These are phyloP conservation scores for Molothrus ater DNA, from an alignment of 2,797 vertebrate species.

Conservation along the genomic window DNA sequence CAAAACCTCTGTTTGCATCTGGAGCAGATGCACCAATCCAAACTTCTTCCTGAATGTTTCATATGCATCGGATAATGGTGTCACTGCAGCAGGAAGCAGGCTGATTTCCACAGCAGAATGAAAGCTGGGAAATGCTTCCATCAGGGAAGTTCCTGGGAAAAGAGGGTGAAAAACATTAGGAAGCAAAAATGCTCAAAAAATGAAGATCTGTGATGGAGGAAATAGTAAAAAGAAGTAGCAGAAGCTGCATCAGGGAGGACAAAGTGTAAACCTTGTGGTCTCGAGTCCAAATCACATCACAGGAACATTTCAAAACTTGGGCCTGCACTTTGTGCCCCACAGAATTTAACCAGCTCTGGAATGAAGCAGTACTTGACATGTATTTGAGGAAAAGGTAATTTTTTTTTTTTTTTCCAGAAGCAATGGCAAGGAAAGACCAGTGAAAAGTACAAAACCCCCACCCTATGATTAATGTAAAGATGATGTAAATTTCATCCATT, in stretches of 20 bases:
- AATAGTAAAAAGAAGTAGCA: neutral
- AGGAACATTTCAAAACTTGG: neutral
- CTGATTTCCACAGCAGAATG: neutral
- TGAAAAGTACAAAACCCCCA: neutral
- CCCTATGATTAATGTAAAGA: neutral
- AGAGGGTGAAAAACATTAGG: neutral
- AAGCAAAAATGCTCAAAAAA: neutral
- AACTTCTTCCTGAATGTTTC: neutral
- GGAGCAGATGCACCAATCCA: neutral
- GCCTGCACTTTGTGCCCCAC: no score
- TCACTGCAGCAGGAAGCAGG: neutral
- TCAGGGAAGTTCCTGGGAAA: neutral
- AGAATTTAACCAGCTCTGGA: neutral
- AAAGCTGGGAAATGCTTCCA: neutral
- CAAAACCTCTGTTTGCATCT: neutral
- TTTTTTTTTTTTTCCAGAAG: neutral
- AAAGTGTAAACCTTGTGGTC: neutral
- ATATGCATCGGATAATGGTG: neutral
- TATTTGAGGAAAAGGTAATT: neutral
- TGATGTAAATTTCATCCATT: neutral
- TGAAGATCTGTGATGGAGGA: neutral
- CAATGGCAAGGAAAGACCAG: neutral
- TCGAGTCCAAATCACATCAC: neutral
- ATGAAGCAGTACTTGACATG: neutral
- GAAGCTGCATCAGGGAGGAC: neutral